Evolutionary conservation across 2,888 invertebrate species (phyloP).

Genomic region (Hecatera dysodea): DNA sequence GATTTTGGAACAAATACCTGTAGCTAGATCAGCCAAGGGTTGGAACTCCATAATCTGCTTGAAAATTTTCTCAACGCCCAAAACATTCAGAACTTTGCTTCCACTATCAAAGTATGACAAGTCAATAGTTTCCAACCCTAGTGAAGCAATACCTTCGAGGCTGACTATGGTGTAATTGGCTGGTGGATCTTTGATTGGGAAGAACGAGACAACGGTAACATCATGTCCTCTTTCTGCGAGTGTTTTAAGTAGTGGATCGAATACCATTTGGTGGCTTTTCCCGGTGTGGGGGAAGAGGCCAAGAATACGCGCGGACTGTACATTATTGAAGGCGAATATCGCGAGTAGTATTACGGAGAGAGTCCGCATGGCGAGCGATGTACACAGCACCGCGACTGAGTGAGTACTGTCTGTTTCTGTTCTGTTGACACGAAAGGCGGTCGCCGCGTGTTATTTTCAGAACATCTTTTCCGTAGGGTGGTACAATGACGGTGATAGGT

Average conservation of each 20-base stretch:
- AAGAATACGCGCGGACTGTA: slow-evolving; percentile 86
- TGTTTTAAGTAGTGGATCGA: slow-evolving; percentile 89
- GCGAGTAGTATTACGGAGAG: slow-evolving; percentile 68
- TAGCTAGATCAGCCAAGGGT: slow-evolving; percentile 78
- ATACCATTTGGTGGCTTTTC: slow-evolving; percentile 92
- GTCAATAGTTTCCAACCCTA: slow-evolving; percentile 81
- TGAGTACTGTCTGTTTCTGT: slow-evolving; percentile 62
- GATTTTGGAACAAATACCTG: slow-evolving; percentile 81
- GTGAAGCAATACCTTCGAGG: slow-evolving; percentile 81
- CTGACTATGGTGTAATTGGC: slow-evolving; percentile 85
- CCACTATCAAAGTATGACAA: slow-evolving; percentile 74
- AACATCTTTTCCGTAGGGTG: slow-evolving; percentile 34
- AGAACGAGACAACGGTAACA: slow-evolving; percentile 91
- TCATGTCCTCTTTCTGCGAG: slow-evolving; percentile 91
- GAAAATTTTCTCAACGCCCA: slow-evolving; percentile 75
- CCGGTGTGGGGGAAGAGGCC: slow-evolving; percentile 91
- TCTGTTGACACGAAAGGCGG: slow-evolving; percentile 30
- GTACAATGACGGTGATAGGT: neutral
- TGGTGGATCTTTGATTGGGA: slow-evolving; percentile 87
- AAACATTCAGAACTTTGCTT: slow-evolving; percentile 67
- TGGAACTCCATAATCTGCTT: slow-evolving; percentile 75
- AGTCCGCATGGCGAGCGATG: slow-evolving; percentile 77
- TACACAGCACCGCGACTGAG: slow-evolving; percentile 63
- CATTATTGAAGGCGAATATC: slow-evolving; percentile 73
- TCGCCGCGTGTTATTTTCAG: slow-evolving; percentile 68